Percentiles rank a stretch among this genome's conserved stretches.
Evolutionary conservation across 2,888 invertebrate species (phyloP).

Genomic region (Dicroscelio sp.): DNA sequence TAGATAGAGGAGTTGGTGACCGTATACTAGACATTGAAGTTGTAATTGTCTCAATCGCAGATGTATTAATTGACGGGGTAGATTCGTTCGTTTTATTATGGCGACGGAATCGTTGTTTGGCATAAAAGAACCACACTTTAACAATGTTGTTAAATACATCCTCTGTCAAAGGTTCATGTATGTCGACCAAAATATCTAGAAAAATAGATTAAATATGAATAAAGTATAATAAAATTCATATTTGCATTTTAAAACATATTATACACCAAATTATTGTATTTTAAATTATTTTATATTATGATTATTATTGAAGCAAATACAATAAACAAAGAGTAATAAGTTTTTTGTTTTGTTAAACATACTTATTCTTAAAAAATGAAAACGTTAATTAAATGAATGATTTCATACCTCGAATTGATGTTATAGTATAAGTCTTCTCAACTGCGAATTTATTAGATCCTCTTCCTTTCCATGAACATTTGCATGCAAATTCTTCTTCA

Average conservation of each 20-base stretch:
- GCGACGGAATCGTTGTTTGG: conserved; percentile 27
- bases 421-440: not conserved
- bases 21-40: too few relatives aligned
- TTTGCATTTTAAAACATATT: not conserved
- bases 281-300: too few relatives aligned
- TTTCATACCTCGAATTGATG: not conserved
- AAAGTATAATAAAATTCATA: not conserved
- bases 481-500: not conserved
- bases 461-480: conserved; percentile 16
- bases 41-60: too few relatives aligned
- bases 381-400: not conserved
- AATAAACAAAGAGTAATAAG: not conserved
- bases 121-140: conserved; percentile 38
- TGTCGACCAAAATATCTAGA: conserved; percentile 20
- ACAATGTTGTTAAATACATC: conserved; percentile 16
- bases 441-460: not conserved
- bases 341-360: not conserved
- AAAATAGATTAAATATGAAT: not conserved
- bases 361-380: too few relatives aligned
- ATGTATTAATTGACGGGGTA: too few relatives aligned
- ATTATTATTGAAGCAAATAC: too few relatives aligned
- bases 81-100: too few relatives aligned
- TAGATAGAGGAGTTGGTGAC: too few relatives aligned
- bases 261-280: not conserved
- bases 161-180: conserved; percentile 2